Base-by-base conservation (phyloP, 2,797 vertebrate species). In the Pempheris klunzingeri region DNA sequence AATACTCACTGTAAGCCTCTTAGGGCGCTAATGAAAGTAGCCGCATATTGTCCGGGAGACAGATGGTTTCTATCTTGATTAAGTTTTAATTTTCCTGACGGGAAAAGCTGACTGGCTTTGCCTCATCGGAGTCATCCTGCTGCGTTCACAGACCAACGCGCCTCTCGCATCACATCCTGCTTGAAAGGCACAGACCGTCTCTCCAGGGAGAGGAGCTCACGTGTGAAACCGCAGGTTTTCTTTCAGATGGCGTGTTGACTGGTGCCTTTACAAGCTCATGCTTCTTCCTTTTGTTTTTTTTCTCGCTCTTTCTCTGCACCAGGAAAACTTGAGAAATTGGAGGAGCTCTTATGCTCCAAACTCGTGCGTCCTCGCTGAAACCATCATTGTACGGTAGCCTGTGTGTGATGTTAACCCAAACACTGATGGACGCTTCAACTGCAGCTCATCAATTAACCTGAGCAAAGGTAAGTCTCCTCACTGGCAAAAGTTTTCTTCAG, bases 41-140 rank as follows among this genome's bases (percentile, higher is more conserved):
- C 82, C 80, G 77, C 92, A 81, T 67, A 81, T 92, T 91, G 92
- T 90, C 88, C 82, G 17, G 69, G 30, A 88, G 89, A 92, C 94
- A 96, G 94, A 95, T 96, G 95, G 93, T 91, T 88, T 83, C 82
- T 88, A 68, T 84, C 90, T 92, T 94, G 93, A 96, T 95, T 92
- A 93, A 91, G 90, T 92, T 94, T 91, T 87, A 85, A 86, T 90
- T 92, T 91, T 69, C 74, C 80, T 66, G 73, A 82, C 66, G 52
- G 77, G 79, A 77, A 73, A 73, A 81, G 71, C 82, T 81, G 80
- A 54, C 73, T 74, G 81, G 61, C 74, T 83, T 57, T 44, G 50
- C 47, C n/a, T 44, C 36, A 15, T 39, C 34, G 28, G 28, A 36
- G 60, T 64, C 64, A 44, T 74, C 67, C 70, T 12, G 14, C 55